phyloP scores from a whole-genome alignment of 1,140 invertebrate species.

The Zaprionus kolodkinae region DNA sequence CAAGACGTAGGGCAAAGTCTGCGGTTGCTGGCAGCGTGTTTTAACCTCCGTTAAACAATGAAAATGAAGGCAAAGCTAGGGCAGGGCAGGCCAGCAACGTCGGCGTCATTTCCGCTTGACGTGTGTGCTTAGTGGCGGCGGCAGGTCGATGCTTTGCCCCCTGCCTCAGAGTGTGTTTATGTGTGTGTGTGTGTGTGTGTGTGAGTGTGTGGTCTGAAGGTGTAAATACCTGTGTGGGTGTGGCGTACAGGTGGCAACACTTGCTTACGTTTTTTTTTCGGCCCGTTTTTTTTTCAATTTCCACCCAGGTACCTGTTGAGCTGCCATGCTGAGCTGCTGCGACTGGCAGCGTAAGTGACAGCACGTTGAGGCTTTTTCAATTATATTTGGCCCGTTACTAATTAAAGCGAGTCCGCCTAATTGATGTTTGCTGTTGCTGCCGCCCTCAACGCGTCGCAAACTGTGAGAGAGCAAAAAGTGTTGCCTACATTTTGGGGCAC shows the following conservation, averaged over 20 bases:
- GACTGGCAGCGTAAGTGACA: constrained; percentile 26
- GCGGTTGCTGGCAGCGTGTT: constrained; percentile 63
- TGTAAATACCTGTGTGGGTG: constrained; percentile 14
- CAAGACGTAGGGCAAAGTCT: constrained; percentile 22
- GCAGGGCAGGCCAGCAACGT: constrained; percentile 3
- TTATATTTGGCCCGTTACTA: constrained; percentile 43
- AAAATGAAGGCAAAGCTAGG: constrained; percentile 52
- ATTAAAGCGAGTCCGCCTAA: constrained; percentile 42
- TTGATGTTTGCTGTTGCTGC: constrained; percentile 35
- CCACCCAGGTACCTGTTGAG: constrained; percentile 61
- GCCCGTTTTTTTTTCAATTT: constrained; percentile 56
- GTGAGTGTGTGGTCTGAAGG: constrained; percentile 17
- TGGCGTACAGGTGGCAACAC: constrained; percentile 51
- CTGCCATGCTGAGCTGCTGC: background rate
- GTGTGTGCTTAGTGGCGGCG: constrained; percentile 30
- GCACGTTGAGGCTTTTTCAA: constrained; percentile 49
- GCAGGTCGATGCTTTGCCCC: constrained; percentile 36
- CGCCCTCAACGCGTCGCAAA: background rate
- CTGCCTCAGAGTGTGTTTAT: constrained; percentile 8
- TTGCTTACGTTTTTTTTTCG: constrained; percentile 38
- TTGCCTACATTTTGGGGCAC: constrained; percentile 23
- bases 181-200: constrained; percentile 14
- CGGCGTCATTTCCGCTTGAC: constrained; percentile 69
- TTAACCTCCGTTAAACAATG: constrained; percentile 65
- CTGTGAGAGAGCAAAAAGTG: constrained; percentile 23